Base-by-base conservation (phyloP, 2,797 vertebrate genomes). In the Neosilurus hyrtlii region DNA sequence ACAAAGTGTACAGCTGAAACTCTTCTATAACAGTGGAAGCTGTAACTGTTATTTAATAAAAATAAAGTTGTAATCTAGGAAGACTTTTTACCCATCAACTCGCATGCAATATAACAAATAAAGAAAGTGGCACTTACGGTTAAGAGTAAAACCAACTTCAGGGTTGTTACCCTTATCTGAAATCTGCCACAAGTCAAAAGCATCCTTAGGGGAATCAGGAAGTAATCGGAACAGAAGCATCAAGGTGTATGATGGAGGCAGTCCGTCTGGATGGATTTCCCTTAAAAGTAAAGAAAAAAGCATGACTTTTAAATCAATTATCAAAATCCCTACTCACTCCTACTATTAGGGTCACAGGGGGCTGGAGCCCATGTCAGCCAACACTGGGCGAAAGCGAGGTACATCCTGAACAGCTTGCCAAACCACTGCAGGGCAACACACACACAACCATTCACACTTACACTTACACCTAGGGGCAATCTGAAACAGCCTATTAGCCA, bases 161-260 rank as follows among this genome's bases (percentile, higher is more conserved):
- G 98, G 97, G 89, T 96, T 99, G 91, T 96, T 96, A 92, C 96
- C 96, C 91, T 94, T 94, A 92, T 98, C 96, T 8, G 97, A 91
- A 87, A 99, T 96, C 93, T 99, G 98, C 98, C 98, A 99, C 89
- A 99, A 93, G 90, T 98, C 96, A 91, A 99, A 99, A 61, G 97
- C 94, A 75, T 99, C 96, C 0, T 85, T 94, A 80, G 94, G 90
- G 6, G 96, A 94, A 87, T 99, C 97, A 0, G 97, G 96, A 59
- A 99, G 93, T 83, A 99, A 92, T 66, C 97, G 97, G 94, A 99
- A 96, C 77, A 99, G 91, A 86, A 99, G 86, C 89, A 99, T 95
- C 87, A 99, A 96, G 1, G 98, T 99, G 91, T 98, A 99, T 0
- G 96, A 92, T 84, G 94, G 95, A 26, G 97, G 96, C 87, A 99